Evolutionary conservation across 2,888 invertebrate species (phyloP).

Genomic region (Petrolisthes cinctipes): DNA sequence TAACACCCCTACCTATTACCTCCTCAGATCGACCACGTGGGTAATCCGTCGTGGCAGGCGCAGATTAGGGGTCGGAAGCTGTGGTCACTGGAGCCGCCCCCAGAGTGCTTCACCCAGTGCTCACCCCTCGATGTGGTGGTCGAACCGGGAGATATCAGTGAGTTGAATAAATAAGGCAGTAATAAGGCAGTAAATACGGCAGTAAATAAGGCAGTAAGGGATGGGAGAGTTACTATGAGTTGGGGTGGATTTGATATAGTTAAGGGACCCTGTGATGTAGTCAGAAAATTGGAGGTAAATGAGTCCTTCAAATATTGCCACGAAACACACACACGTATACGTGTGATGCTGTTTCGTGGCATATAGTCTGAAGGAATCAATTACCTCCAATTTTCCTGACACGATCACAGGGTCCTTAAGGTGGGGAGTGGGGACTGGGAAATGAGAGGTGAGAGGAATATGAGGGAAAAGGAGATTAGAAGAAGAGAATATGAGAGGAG

Average conservation of each 20-base stretch:
- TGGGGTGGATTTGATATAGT: neutral
- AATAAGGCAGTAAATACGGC: too few species aligned
- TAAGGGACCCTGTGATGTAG: too few species aligned
- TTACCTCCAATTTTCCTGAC: too few species aligned
- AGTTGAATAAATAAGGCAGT: constrained; percentile 69
- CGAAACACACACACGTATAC: too few species aligned
- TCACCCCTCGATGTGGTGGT: constrained; percentile 79
- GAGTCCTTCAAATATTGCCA: too few species aligned
- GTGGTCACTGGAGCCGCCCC: constrained; percentile 92
- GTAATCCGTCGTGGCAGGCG: constrained; percentile 96
- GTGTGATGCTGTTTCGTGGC: too few species aligned
- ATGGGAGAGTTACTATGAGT: neutral
- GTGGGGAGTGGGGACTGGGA: too few species aligned
- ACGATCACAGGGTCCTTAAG: too few species aligned
- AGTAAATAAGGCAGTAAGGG: neutral
- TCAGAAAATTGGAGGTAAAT: too few species aligned
- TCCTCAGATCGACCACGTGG: constrained; percentile 91
- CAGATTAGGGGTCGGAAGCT: constrained; percentile 87
- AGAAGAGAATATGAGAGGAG: neutral
- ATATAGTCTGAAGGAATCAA: too few species aligned
- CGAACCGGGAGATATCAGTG: constrained; percentile 90
- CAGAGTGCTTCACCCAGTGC: constrained; percentile 88
- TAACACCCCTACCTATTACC: neutral
- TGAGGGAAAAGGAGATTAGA: too few species aligned
- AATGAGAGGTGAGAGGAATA: too few species aligned